Evolutionary conservation across 2,888 invertebrate genomes (phyloP), one percentile per base, ranked within the genome.

Genomic region (Apomyelois bistriatella): DNA sequence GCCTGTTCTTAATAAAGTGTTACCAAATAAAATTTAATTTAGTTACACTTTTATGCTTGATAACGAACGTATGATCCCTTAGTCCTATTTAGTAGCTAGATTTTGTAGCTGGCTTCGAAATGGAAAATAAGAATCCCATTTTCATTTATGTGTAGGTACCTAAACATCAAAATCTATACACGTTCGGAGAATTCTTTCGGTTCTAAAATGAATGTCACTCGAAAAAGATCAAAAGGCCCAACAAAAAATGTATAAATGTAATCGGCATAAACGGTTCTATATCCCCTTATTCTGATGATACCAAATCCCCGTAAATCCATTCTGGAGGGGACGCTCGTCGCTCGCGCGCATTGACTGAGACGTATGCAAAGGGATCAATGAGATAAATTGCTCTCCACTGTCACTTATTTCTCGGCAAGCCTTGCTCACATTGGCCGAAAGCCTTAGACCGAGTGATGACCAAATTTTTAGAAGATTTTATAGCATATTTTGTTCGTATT

Each of bases 351-450:
- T 68, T 82, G 83, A 86, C 85, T 82, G 82, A 85, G 83, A 85
- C 76, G 79, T 84, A 86, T 85, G 84, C 83, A 82, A 78, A 82
- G 79, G 84, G 85, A 85, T 85, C 84, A 85, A 84, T 84, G 78
- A 83, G 84, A 87, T 81, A 81, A 79, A 87, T 87, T 77, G 79
- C 78, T 73, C 72, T 68, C 71, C 76, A 70, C 76, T 81, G 79
- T 80, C 84, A 80, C 81, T 84, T 82, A 79, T 80, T 81, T 79
- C 35, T 51, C 38, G 40, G 53, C 40, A 10, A 35, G 10, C 9
- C 32, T 9, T 6, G 30, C 4, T 32, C 32, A 46, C 46, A 35
- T 46, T 46, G 46, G 10, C 9, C 16, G 32, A 46, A 3, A 9
- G 10, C 10, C 28, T 5, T 16, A 1, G 5, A 9, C 5, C 6